A percentile compares a stretch with the other conserved stretches of the same genome.
phyloP scores from a whole-genome alignment of 2,113 vertebrate genomes.

The Ptyas mucosa region DNA sequence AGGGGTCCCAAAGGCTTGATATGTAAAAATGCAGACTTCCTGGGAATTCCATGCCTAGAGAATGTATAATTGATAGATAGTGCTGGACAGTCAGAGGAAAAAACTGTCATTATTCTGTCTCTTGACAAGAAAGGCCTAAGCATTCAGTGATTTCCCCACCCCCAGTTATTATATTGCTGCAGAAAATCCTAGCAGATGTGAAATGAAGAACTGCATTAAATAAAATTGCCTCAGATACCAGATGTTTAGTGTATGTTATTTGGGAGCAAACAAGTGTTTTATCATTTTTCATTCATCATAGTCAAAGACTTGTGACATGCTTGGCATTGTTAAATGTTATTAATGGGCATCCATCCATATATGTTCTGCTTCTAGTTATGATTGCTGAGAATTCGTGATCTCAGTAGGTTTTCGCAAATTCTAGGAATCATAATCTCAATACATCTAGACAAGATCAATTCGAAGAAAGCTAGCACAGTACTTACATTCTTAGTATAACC shows the following conservation, averaged over 20 bases:
- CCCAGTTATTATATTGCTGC: neutral
- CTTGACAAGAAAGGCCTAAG: neutral
- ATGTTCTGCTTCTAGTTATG: neutral
- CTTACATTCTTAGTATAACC: neutral
- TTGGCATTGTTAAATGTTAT: neutral
- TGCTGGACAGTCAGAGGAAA: neutral
- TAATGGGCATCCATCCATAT: neutral
- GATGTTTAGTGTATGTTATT: neutral
- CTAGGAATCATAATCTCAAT: neutral
- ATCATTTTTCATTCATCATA: neutral
- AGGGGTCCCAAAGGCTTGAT: neutral
- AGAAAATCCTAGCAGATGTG: neutral
- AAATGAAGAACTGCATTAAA: neutral
- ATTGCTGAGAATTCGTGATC: neutral
- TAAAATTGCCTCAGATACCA: neutral
- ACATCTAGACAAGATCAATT: neutral
- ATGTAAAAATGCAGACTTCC: neutral
- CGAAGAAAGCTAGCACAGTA: neutral
- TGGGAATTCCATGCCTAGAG: neutral
- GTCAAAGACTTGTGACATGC: neutral
- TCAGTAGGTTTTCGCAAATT: neutral
- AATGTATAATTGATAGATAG: neutral
- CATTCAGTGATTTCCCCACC: neutral
- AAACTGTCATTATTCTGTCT: neutral
- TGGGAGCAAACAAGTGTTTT: neutral